A percentile compares a stretch with the other conserved stretches of the same genome.
Conservation (phyloP, 2,113 vertebrate genomes). For the Erpornis zantholeuca region DNA sequence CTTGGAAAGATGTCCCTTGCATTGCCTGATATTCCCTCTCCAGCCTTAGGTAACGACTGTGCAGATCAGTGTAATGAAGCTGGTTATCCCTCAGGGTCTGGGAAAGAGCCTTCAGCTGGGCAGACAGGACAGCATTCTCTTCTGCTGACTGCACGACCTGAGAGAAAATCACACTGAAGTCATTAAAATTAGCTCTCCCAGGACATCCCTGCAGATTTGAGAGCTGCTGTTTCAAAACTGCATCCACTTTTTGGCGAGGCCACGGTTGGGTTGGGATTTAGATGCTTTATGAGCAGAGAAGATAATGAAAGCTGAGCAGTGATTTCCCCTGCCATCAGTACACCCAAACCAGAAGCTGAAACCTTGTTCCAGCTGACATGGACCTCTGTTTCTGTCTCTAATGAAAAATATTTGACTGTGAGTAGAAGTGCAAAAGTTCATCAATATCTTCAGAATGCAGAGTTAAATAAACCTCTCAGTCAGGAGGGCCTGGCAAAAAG, state of each 20-base stretch:
- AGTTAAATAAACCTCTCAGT: background rate
- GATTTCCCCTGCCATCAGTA: background rate
- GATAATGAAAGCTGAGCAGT: background rate
- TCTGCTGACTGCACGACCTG: conserved; percentile 79
- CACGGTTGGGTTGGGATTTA: background rate
- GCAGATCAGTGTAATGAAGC: conserved; percentile 70
- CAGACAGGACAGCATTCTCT: conserved; percentile 76
- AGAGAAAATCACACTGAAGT: background rate
- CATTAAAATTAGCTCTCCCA: background rate
- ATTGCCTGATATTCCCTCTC: conserved; percentile 72
- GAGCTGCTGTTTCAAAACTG: background rate
- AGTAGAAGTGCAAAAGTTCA: background rate
- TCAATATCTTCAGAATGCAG: background rate
- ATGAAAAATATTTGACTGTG: background rate
- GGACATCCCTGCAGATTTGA: background rate
- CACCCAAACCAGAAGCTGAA: background rate
- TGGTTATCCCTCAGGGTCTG: conserved; percentile 82
- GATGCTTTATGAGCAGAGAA: background rate
- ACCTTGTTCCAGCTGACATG: background rate
- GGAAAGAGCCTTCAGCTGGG: conserved; percentile 79
- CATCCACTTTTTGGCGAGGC: background rate
- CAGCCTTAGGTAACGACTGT: conserved; percentile 79
- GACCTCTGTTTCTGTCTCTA: background rate
- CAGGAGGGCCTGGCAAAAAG: background rate
- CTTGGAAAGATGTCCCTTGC: conserved; percentile 47